These are phyloP conservation scores for Nycticryphes semicollaris DNA, from an alignment of 2,113 vertebrate genomes.

Conservation along the genomic window DNA sequence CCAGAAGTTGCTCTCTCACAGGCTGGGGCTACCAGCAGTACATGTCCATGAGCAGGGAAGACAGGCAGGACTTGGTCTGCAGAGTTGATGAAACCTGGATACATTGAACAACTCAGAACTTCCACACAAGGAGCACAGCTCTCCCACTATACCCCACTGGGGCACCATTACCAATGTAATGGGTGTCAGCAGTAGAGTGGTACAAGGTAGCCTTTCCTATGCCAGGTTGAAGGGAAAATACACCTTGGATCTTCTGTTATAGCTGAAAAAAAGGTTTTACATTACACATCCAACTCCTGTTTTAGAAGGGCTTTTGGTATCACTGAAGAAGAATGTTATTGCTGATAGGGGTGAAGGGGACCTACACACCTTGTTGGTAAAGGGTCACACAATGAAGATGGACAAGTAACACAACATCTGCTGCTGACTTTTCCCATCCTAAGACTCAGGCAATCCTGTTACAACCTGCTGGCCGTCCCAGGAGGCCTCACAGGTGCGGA, in stretches of 20 bases:
- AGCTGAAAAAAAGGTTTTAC: neutral
- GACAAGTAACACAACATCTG: neutral
- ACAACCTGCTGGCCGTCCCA: neutral
- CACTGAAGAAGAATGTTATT: too few relatives aligned
- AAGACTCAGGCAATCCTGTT: neutral
- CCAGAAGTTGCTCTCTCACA: neutral
- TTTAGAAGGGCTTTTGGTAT: neutral
- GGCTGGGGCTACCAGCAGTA: neutral
- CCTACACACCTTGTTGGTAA: neutral
- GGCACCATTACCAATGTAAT: too few relatives aligned
- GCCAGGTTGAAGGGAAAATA: neutral
- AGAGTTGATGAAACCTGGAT: neutral
- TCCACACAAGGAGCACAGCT: neutral
- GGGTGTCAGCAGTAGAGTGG: neutral
- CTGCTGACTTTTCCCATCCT: neutral
- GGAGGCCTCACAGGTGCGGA: neutral
- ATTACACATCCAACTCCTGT: neutral
- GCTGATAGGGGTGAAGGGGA: neutral
- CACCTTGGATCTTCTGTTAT: neutral
- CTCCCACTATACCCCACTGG: neutral
- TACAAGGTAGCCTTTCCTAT: neutral
- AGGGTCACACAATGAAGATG: neutral
- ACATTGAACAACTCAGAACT: neutral
- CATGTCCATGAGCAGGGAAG: neutral
- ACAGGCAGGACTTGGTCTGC: neutral